Evolutionary conservation across 2,888 invertebrate genomes (phyloP).

Genomic region (Spilarctia lutea): DNA sequence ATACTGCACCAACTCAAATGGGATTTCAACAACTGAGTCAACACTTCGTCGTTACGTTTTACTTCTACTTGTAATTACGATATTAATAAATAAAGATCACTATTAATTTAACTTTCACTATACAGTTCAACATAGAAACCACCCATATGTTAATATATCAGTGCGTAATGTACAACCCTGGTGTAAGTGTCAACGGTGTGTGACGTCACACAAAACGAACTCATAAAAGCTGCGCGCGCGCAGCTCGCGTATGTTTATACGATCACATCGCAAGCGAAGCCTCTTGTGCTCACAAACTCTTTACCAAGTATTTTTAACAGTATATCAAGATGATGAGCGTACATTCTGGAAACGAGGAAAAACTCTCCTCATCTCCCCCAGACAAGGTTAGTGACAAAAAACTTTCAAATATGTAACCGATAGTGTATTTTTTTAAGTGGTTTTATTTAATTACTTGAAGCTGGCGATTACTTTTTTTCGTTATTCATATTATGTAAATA

Average conservation of each 20-base stretch:
- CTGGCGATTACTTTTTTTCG: conserved; percentile 25
- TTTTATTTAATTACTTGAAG: background rate
- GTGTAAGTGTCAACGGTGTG: background rate
- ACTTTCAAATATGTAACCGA: background rate
- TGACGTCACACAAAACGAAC: conserved; percentile 43
- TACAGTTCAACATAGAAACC: no score
- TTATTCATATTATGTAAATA: no score
- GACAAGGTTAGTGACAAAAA: conserved; percentile 58
- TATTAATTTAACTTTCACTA: background rate
- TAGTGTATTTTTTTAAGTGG: no score
- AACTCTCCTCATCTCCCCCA: conserved; percentile 62
- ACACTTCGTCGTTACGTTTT: no score
- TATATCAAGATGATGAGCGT: conserved; percentile 52
- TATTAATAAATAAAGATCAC: no score
- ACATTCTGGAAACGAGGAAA: conserved; percentile 34
- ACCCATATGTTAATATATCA: background rate
- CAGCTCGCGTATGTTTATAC: conserved; percentile 71
- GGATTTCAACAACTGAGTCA: no score
- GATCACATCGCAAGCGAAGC: conserved; percentile 24
- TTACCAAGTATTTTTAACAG: conserved; percentile 4
- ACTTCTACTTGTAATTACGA: no score
- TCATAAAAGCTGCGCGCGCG: conserved; percentile 61
- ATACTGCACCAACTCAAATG: no score
- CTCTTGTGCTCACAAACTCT: conserved; percentile 27
- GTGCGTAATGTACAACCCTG: conserved; percentile 1